Evolutionary conservation across 30 jellyfish, hydroid and myxozoan genomes (phyloP), one percentile per base, ranked within the genome.

Genomic region (Aurelia sp.): DNA sequence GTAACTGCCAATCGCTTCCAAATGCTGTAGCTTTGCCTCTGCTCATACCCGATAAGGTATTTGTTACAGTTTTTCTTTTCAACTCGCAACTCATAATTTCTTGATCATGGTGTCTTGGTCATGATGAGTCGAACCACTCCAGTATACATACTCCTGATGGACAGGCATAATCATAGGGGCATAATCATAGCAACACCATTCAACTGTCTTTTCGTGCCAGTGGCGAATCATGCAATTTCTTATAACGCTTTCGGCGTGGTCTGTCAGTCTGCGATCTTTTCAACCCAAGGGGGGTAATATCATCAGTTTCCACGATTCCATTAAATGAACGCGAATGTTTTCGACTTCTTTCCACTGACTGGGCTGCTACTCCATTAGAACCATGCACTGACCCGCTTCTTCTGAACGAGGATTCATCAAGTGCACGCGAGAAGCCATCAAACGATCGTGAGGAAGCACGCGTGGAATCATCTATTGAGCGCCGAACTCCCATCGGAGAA

Each of bases 401-500:
- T 33, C 73, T 27, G 4, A 62, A 23, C 60, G 86, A 20, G 18
- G 85, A 76, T n/a, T 76, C 86, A n/a, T 76, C 86, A 6, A 76
- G 76, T 4, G 86, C 86, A 13, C 86, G 86, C 41, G 86, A 76
- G 53, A 76, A 76, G 3, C 86, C 86, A 33, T 76, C 63, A 41
- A 76, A 76, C 20, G 86, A 59, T 19, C 86, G 62, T n/a, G 86
- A 76, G 10, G 86, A 76, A 6, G 86, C 40, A 18, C 86, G 86
- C 33, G 66, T 30, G 12, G 76, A 57, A 40, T 76, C 86, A 23
- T 76, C 86, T 2, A 58, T 30, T 4, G 76, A 58, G 23, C 86
- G 86, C 47, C 85, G 47, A 30, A 74, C 7, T 55, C 91, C 91
- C 40, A 52, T 82, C 4, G 81, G 91, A 16, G 91, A 79, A 18